Conservation (phyloP, 2,888 invertebrate species). For the Alloplasta piceator region DNA sequence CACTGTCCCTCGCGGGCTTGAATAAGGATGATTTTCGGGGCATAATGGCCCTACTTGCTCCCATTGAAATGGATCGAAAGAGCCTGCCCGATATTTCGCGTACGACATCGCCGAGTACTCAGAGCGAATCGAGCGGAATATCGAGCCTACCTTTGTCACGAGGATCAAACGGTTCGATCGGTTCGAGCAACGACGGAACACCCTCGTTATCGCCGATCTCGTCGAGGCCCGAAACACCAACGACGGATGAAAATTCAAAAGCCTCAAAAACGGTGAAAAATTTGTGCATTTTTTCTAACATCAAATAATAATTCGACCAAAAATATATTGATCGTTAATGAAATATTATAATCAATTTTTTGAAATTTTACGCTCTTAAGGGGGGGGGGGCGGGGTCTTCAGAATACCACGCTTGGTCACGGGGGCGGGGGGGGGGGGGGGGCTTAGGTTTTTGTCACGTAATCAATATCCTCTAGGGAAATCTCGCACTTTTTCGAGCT, state of each 20-base stretch:
- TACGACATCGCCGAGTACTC: slow-evolving; percentile 84
- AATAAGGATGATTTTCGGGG: slow-evolving; percentile 85
- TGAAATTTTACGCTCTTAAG: too few relatives aligned
- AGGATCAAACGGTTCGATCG: slow-evolving; percentile 77
- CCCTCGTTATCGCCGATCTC: slow-evolving; percentile 77
- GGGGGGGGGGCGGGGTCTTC: too few relatives aligned
- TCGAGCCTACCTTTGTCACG: slow-evolving; percentile 84
- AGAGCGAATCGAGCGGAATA: slow-evolving; percentile 87
- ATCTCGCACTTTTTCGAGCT: too few relatives aligned
- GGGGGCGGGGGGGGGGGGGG: too few relatives aligned
- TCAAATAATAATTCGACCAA: neutral
- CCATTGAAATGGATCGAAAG: slow-evolving; percentile 75
- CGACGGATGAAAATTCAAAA: slow-evolving; percentile 24
- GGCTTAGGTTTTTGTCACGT: too few relatives aligned
- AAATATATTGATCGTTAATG: neutral
- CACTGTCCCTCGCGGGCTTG: slow-evolving; percentile 86
- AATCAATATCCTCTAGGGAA: too few relatives aligned
- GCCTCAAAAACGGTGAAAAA: slow-evolving; percentile 16
- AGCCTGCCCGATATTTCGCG: slow-evolving; percentile 68
- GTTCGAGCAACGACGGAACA: slow-evolving; percentile 82
- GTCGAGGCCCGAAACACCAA: slow-evolving; percentile 70
- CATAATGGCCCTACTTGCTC: slow-evolving; percentile 83
- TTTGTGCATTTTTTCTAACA: neutral
- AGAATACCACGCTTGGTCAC: too few relatives aligned
- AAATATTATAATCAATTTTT: too few relatives aligned